These are phyloP conservation scores for Papilio gigon DNA, from an alignment of 2,888 invertebrate species.

Conservation along the genomic window DNA sequence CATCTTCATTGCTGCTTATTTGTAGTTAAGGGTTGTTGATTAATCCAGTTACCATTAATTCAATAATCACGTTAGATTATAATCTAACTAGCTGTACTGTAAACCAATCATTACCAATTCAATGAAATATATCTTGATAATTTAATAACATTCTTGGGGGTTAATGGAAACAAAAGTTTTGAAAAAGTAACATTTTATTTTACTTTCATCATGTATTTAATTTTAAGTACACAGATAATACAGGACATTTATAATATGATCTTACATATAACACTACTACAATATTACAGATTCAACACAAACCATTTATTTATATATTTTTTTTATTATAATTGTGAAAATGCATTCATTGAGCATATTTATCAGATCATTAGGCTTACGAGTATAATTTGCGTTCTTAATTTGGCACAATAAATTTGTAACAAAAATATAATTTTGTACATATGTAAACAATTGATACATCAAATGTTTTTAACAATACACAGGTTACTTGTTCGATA, in stretches of 20 bases:
- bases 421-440: conserved; percentile 47
- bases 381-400: conserved; percentile 24
- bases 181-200: conserved; percentile 53
- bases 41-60: not conserved
- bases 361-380: conserved; percentile 37
- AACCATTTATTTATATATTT: conserved; percentile 28
- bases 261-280: conserved; percentile 36
- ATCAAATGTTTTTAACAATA: conserved; percentile 15
- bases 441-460: conserved; percentile 25
- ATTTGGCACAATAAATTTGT: conserved; percentile 45
- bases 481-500: not conserved
- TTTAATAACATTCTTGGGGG: not conserved
- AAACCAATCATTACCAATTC: too few relatives aligned
- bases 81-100: not conserved
- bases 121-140: too few relatives aligned
- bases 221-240: conserved; percentile 40
- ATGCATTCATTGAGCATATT: conserved; percentile 27
- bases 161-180: not conserved
- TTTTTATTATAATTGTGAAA: conserved; percentile 23
- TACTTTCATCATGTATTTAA: conserved; percentile 38
- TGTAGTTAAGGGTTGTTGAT: too few relatives aligned
- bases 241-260: conserved; percentile 30
- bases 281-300: conserved; percentile 25
- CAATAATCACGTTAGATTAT: not conserved
- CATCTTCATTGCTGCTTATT: too few relatives aligned